A percentile compares a stretch with the other conserved stretches of the same genome.
Conservation (phyloP, 2,797 vertebrate species). For the Acanthornis magna region DNA sequence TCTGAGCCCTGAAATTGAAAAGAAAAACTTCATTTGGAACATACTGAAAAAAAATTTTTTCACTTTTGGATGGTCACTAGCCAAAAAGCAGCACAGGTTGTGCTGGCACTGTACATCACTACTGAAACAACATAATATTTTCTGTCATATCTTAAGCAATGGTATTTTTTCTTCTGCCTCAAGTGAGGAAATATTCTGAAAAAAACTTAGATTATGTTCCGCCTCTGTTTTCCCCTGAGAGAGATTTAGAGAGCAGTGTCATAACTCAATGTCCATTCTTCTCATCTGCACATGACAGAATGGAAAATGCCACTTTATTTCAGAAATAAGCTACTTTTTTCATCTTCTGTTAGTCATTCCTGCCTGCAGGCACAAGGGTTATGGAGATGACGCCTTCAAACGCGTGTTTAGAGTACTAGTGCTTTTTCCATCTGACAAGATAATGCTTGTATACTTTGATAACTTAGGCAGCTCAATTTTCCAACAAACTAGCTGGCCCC, state of each 20-base stretch:
- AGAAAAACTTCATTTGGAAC: neutral
- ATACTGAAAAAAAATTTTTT: neutral
- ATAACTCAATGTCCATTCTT: slow-evolving; percentile 48
- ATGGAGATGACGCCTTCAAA: slow-evolving; percentile 26
- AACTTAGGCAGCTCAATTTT: neutral
- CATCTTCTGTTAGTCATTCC: neutral
- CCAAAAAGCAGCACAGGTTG: slow-evolving; percentile 30
- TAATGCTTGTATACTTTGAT: neutral
- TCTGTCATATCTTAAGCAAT: slow-evolving; percentile 22
- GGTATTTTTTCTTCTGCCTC: slow-evolving; percentile 28
- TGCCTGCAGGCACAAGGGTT: slow-evolving; percentile 27
- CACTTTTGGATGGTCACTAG: neutral
- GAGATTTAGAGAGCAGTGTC: slow-evolving; percentile 14
- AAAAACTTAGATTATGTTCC: neutral
- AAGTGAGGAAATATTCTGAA: slow-evolving; percentile 42
- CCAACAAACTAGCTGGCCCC: neutral
- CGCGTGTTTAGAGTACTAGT: neutral
- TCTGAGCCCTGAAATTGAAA: neutral
- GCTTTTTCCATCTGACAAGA: neutral
- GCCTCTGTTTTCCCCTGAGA: slow-evolving; percentile 43
- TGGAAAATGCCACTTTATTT: slow-evolving; percentile 53
- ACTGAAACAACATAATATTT: slow-evolving; percentile 5
- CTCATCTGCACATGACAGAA: slow-evolving; percentile 39
- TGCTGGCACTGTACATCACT: neutral
- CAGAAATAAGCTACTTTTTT: slow-evolving; percentile 39